phyloP scores from a whole-genome alignment of 2,113 vertebrate species.

The Fukomys damarensis region DNA sequence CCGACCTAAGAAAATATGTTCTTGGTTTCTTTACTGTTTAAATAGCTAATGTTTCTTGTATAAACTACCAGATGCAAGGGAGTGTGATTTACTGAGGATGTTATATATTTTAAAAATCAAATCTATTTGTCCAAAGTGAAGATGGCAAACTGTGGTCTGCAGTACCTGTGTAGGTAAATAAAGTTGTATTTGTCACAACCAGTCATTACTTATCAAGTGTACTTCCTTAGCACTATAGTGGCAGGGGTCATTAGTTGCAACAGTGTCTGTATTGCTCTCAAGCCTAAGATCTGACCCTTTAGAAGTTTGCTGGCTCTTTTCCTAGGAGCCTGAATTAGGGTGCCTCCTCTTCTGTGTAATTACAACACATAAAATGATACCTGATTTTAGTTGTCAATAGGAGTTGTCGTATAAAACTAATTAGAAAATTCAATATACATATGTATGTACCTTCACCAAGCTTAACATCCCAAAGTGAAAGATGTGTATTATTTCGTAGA shows the following conservation, averaged over 20 bases:
- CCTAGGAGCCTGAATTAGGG: background rate
- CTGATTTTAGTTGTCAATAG: background rate
- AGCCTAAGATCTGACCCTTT: background rate
- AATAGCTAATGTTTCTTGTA: background rate
- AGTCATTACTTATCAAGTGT: background rate
- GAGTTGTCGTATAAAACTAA: background rate
- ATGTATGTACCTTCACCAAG: background rate
- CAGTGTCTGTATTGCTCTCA: background rate
- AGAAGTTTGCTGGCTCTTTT: background rate
- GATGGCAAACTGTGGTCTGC: background rate
- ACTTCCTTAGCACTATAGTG: background rate
- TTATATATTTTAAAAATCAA: background rate
- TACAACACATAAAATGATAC: background rate
- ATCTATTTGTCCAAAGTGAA: background rate
- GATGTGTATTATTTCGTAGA: background rate
- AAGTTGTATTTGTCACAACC: background rate
- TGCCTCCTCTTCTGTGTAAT: background rate
- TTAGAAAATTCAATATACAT: background rate
- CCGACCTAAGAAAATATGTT: background rate
- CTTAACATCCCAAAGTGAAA: background rate
- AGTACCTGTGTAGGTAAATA: background rate
- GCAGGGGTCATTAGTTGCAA: background rate
- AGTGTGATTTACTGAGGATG: background rate
- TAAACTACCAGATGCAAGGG: constrained; percentile 17
- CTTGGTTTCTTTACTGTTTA: background rate